A percentile compares a stretch with the other conserved stretches of the same genome.
phyloP scores from a whole-genome alignment of 2,888 invertebrate species.

The Darwinula stevensoni region DNA sequence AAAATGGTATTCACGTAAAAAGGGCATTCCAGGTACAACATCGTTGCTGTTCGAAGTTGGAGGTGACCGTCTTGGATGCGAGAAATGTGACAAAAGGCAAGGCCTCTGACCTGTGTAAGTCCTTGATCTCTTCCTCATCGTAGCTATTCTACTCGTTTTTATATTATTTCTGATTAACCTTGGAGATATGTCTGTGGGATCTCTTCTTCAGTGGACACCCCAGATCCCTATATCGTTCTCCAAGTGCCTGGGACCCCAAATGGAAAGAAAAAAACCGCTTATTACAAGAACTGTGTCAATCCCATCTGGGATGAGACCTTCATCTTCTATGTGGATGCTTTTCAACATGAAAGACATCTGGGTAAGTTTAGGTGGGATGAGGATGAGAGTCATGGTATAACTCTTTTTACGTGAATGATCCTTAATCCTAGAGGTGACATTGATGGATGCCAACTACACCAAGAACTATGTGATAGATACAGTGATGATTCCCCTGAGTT shows the following conservation, averaged over 20 bases:
- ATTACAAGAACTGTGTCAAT: constrained; percentile 15
- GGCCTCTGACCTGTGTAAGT: too few species aligned
- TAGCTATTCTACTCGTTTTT: too few species aligned
- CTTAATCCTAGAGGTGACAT: constrained; percentile 13
- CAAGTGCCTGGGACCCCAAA: constrained; percentile 15
- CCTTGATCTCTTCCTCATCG: too few species aligned
- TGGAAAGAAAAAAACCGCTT: constrained; percentile 14
- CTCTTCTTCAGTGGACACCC: constrained; percentile 15
- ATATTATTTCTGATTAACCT: not conserved
- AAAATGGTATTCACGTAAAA: not conserved
- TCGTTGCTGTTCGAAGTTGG: not conserved
- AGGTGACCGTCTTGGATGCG: not conserved
- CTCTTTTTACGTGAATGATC: constrained; percentile 5
- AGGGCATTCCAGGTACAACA: not conserved
- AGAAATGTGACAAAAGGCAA: constrained; percentile 1
- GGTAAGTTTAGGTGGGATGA: constrained; percentile 12
- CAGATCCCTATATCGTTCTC: constrained; percentile 17
- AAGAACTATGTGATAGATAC: constrained; percentile 15
- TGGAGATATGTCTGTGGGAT: constrained; percentile 4
- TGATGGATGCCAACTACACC: constrained; percentile 17
- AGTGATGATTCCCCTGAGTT: constrained; percentile 11
- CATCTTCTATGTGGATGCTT: constrained; percentile 15
- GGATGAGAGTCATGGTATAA: constrained; percentile 3
- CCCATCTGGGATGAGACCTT: constrained; percentile 18
- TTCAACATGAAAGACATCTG: constrained; percentile 12